A percentile compares a stretch with the other conserved stretches of the same genome.
These are phyloP conservation scores for Bombus cullumanus DNA, from an alignment of 1,140 invertebrate species.

Conservation along the genomic window DNA sequence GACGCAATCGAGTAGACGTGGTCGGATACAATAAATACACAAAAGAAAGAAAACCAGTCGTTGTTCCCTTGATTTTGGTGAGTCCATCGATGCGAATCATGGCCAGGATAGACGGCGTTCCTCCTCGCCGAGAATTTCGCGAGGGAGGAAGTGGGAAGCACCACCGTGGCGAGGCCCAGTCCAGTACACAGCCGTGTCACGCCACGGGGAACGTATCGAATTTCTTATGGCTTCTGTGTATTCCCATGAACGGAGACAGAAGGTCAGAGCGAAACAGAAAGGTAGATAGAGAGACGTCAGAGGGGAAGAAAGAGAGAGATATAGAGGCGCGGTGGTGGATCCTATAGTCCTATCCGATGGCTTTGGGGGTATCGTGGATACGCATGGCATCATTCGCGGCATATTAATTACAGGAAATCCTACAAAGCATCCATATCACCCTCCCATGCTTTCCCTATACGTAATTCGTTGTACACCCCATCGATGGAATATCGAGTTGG, in stretches of 20 bases:
- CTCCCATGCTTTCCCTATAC: conserved; percentile 13
- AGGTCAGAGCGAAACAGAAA: conserved; percentile 51
- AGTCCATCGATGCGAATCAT: conserved; percentile 55
- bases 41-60: not conserved
- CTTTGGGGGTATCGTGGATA: conserved; percentile 60
- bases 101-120: conserved; percentile 39
- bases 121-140: conserved; percentile 43
- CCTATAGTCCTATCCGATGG: conserved; percentile 54
- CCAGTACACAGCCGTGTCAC: conserved; percentile 70
- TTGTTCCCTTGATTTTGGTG: conserved; percentile 18
- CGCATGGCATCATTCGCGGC: conserved; percentile 61
- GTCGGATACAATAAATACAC: conserved; percentile 20
- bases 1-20: not conserved
- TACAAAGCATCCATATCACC: conserved; percentile 67
- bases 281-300: not conserved
- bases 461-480: conserved; percentile 14
- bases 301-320: not conserved
- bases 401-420: conserved; percentile 82
- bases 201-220: conserved; percentile 80
- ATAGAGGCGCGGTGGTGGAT: conserved; percentile 15
- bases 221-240: conserved; percentile 83
- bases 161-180: conserved; percentile 72
- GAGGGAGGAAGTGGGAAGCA: conserved; percentile 83
- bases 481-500: conserved; percentile 21
- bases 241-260: conserved; percentile 76